Conservation (phyloP, 2,113 vertebrate species). For the Paradoxurus hermaphroditus region DNA sequence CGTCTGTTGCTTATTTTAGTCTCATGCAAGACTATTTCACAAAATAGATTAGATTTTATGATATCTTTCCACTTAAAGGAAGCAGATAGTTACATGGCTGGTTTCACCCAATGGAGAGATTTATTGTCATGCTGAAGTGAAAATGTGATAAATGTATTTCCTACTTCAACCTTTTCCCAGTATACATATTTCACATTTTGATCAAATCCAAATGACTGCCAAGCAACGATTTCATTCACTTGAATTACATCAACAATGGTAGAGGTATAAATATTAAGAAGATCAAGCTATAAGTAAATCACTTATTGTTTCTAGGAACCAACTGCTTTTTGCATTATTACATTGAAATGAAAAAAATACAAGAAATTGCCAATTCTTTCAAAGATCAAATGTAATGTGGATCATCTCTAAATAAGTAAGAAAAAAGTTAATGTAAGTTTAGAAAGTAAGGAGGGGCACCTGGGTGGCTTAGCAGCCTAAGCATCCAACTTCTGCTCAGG, state of each 20-base stretch:
- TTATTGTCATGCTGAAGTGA: constrained; percentile 61
- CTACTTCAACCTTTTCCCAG: constrained; percentile 64
- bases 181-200: constrained; percentile 66
- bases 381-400: background rate
- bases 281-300: constrained; percentile 23
- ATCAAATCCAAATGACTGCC: constrained; percentile 44
- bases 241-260: constrained; percentile 39
- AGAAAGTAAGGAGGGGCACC: background rate
- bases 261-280: constrained; percentile 62
- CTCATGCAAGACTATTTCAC: constrained; percentile 16
- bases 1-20: constrained; percentile 43
- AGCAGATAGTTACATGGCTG: constrained; percentile 44
- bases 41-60: constrained; percentile 43
- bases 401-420: background rate
- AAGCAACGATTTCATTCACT: constrained; percentile 33
- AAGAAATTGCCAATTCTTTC: background rate
- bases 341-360: background rate
- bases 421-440: background rate
- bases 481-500: no score
- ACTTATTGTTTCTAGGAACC: background rate
- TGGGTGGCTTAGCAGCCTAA: no score
- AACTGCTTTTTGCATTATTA: background rate
- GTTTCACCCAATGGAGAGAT: constrained; percentile 67
- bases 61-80: constrained; percentile 35
- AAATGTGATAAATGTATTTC: constrained; percentile 64